Conservation (phyloP, 2,888 invertebrate species). For the Troides aeacus region DNA sequence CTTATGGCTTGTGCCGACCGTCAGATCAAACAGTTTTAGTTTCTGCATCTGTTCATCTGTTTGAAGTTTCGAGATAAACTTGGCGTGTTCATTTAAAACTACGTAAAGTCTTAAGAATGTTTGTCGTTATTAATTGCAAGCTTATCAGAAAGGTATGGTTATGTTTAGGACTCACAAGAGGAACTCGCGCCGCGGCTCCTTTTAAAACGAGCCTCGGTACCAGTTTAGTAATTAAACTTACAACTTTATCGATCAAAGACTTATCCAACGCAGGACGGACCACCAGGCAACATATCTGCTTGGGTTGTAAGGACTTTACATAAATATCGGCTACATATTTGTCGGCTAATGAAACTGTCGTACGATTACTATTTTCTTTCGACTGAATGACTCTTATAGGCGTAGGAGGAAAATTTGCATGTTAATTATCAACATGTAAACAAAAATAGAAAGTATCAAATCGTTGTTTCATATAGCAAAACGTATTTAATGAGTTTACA, state of each 20-base stretch:
- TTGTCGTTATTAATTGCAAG: slow-evolving; percentile 27
- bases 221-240: slow-evolving; percentile 77
- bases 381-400: slow-evolving; percentile 69
- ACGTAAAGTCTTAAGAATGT: slow-evolving; percentile 29
- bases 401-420: slow-evolving; percentile 34
- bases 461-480: not conserved
- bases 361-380: slow-evolving; percentile 64
- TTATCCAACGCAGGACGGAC: slow-evolving; percentile 62
- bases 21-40: slow-evolving; percentile 54
- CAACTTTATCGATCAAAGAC: slow-evolving; percentile 75
- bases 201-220: slow-evolving; percentile 58
- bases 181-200: slow-evolving; percentile 64
- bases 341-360: slow-evolving; percentile 71
- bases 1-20: slow-evolving; percentile 73
- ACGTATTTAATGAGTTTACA: not conserved
- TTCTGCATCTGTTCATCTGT: slow-evolving; percentile 54
- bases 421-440: slow-evolving; percentile 17
- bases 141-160: slow-evolving; percentile 27
- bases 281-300: slow-evolving; percentile 66
- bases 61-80: slow-evolving; percentile 28
- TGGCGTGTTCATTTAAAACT: slow-evolving; percentile 28
- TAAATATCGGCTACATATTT: slow-evolving; percentile 62
- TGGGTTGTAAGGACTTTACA: slow-evolving; percentile 50
- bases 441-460: slow-evolving; percentile 12
- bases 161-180: slow-evolving; percentile 32